Percentiles rank a stretch among this genome's conserved stretches.
phyloP scores from a whole-genome alignment of 2,113 vertebrate genomes.

The Megaptera novaeangliae region DNA sequence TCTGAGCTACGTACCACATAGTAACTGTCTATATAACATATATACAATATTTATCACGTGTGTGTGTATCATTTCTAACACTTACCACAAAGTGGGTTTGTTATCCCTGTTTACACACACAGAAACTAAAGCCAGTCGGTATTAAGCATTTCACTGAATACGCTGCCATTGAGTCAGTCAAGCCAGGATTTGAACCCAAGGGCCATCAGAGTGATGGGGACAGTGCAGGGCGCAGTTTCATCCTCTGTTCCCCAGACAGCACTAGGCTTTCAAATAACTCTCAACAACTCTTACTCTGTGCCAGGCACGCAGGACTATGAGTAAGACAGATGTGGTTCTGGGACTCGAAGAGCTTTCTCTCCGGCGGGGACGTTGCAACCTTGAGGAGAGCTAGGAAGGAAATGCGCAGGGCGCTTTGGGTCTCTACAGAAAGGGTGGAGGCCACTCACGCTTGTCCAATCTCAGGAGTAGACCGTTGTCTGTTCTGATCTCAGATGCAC shows the following conservation, averaged over 20 bases:
- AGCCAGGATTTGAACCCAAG: background rate
- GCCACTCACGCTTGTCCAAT: background rate
- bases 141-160: background rate
- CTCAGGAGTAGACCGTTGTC: no score
- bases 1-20: background rate
- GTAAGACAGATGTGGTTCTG: no score
- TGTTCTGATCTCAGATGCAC: background rate
- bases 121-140: background rate
- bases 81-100: background rate
- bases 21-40: background rate
- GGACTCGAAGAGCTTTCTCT: background rate
- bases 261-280: background rate
- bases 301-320: no score
- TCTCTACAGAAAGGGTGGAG: background rate
- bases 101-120: background rate
- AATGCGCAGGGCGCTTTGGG: background rate
- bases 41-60: background rate
- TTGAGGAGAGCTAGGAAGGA: background rate
- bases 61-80: background rate
- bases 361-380: fast-evolving
- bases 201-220: background rate
- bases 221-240: no score
- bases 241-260: background rate
- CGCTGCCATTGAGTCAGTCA: background rate
- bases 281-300: background rate